Evolutionary conservation across 1,140 invertebrate species (phyloP).

Genomic region (Drosophila ohnishii): DNA sequence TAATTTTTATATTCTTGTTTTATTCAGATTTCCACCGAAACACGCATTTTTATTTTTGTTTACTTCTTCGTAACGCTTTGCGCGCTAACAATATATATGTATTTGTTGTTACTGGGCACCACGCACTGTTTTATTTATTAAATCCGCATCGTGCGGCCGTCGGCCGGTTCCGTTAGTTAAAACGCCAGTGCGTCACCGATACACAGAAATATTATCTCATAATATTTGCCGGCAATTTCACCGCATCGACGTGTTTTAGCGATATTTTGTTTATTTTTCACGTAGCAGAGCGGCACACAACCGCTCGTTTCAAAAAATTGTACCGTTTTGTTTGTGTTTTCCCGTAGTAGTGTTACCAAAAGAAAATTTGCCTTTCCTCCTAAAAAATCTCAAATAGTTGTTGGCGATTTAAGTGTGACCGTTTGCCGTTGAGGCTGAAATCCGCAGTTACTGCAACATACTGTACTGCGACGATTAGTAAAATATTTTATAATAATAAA

Average conservation of each 20-base stretch:
- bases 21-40: constrained; percentile 33
- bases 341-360: too few relatives aligned
- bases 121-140: background rate
- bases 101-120: background rate
- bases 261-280: background rate
- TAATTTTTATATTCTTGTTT: constrained; percentile 11
- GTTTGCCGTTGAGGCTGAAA: too few relatives aligned
- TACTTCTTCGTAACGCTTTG: constrained; percentile 30
- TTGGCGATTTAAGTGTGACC: too few relatives aligned
- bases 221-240: constrained; percentile 12
- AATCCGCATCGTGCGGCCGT: constrained; percentile 6
- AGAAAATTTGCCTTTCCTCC: too few relatives aligned
- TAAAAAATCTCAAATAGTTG: too few relatives aligned
- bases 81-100: constrained; percentile 17
- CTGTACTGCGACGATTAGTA: too few relatives aligned
- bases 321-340: background rate
- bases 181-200: constrained; percentile 8
- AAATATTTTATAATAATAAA: too few relatives aligned
- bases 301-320: constrained; percentile 7
- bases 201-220: constrained; percentile 6
- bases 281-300: constrained; percentile 5
- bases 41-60: constrained; percentile 41
- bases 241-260: background rate
- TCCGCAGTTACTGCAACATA: too few relatives aligned
- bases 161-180: background rate